Base-by-base conservation (phyloP, 2,113 vertebrate genomes). In the Terrapene triunguis region DNA sequence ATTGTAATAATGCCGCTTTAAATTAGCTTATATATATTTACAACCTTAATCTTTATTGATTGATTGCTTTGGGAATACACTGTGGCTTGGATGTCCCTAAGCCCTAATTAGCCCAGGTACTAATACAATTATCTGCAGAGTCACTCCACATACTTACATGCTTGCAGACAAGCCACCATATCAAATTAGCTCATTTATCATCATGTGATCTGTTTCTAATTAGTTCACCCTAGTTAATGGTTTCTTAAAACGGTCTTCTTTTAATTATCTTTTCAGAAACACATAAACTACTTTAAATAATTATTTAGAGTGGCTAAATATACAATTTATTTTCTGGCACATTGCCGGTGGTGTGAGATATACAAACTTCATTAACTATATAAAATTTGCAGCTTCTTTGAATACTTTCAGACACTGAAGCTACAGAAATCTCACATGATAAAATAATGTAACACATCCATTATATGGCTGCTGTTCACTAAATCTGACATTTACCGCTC, bases 131-230 rank as follows among this genome's bases (percentile, higher is more conserved):
- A 96, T 95, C 87, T 96, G 53, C 72, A 92, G 80, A 82, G 90
- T 97, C 90, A 80, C 86, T 84, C 86, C 80, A 84, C 88, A 51
- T 93, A 82, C 90, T 96, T 85, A 57, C 8, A 95, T 84, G 21
- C 86, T 96, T 95, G 84, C 74, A 92, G 88, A 86, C 84, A 82
- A 94, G 93, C 92, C 92, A 93, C 48, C 95, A 96, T 44, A 95
- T 90, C 91, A 92, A 94, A 96, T 92, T 94, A 89, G 89, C 65
- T 96, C 92, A 97, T 97, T 96, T 96, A 96, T 97, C 96, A 98
- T 95, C 38, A 44, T 89, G 84, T 94, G 95, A 96, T 94, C 92
- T 97, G 94, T 90, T 97, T 97, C 92, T 97, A 96, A 97, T 97
- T 96, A 97, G 84, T 92, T 89, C 53, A 59, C 44, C 76, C 27